A percentile compares a stretch with the other conserved stretches of the same genome.
Evolutionary conservation across 2,888 invertebrate genomes (phyloP).

Genomic region (Parnassius apollo): DNA sequence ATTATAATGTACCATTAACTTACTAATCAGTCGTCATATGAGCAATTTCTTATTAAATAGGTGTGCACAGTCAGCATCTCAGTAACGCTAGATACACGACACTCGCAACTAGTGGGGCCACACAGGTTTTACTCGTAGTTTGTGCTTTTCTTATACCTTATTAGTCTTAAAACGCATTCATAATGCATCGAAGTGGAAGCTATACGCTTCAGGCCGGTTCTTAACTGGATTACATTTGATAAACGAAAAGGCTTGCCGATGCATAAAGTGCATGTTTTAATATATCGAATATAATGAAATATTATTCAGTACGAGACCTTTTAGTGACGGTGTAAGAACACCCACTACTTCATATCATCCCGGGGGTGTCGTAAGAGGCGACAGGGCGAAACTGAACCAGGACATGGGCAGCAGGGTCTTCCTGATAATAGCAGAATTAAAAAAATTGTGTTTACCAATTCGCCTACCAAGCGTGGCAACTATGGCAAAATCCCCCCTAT

Average conservation of each 20-base stretch:
- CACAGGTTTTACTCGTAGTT: slow-evolving; percentile 48
- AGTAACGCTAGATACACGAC: slow-evolving; percentile 59
- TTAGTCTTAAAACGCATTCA: slow-evolving; percentile 42
- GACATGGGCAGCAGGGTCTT: too few species aligned
- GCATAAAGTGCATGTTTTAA: neutral
- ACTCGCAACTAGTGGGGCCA: slow-evolving; percentile 57
- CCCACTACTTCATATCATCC: too few species aligned
- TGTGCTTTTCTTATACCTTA: slow-evolving; percentile 52
- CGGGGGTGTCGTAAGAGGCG: too few species aligned
- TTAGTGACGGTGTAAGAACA: too few species aligned
- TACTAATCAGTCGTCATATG: slow-evolving; percentile 54
- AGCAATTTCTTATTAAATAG: slow-evolving; percentile 63
- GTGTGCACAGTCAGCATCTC: slow-evolving; percentile 54
- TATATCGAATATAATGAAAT: neutral
- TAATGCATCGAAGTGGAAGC: slow-evolving; percentile 49
- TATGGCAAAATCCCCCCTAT: too few species aligned
- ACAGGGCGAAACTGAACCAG: too few species aligned
- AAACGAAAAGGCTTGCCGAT: slow-evolving; percentile 27
- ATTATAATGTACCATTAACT: slow-evolving; percentile 10
- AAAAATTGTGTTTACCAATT: too few species aligned
- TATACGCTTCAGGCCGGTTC: slow-evolving; percentile 27
- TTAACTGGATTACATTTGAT: slow-evolving; percentile 22
- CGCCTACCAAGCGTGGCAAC: too few species aligned
- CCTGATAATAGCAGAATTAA: too few species aligned
- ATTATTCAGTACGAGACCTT: too few species aligned